Base-by-base conservation (phyloP, 92 coral and sea anemone genomes). In the Phenganax stokvisi region DNA sequence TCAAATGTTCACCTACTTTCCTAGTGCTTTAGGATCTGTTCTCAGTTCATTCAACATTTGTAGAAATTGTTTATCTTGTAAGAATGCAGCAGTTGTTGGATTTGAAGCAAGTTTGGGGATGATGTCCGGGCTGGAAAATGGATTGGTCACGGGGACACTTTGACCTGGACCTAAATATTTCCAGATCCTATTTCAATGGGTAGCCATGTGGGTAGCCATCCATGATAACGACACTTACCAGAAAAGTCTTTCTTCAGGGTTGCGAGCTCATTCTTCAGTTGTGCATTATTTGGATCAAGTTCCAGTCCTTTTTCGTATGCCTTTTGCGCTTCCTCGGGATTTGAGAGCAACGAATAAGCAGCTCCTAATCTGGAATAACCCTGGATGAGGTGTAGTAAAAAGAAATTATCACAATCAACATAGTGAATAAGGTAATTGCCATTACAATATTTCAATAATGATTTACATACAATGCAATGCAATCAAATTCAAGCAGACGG, bases 341-440 rank as follows among this genome's bases (percentile, higher is more conserved):
- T 89, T 30, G 82, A 65, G 44, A 96, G 97, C 55, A 96, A 96
- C 10, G 96, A 84, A 29, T 85, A 67, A 7, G 99, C 99, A 16
- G 99, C 87, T 7, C 99, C 99, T 17, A 96, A 87, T 52, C 99
- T 88, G 37, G 99, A 96, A 62, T 96, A 96, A 1, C 99, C 99
- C 99, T 96, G 56, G 12, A 61, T 60, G n/a, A 37, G 47, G 47
- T 37, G 25, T 37, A 37, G 47, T 37, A 37, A 37, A 37, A 6
- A 13, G 65, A 13, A 25, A 25, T 59, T 1, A 6, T 59, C 65
- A 25, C 7, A 25, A 59, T 59, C 13, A 44, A 13, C 3, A 27
- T 2, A 6, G 44, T 25, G 53, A 70, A 12, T 1, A 70, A 12
- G 8, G 31, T 25, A 15, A 44, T 27, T 44, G 31, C 8, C 20